Evolutionary conservation across 2,888 invertebrate species (phyloP).

Genomic region (Myopa tessellatipennis): DNA sequence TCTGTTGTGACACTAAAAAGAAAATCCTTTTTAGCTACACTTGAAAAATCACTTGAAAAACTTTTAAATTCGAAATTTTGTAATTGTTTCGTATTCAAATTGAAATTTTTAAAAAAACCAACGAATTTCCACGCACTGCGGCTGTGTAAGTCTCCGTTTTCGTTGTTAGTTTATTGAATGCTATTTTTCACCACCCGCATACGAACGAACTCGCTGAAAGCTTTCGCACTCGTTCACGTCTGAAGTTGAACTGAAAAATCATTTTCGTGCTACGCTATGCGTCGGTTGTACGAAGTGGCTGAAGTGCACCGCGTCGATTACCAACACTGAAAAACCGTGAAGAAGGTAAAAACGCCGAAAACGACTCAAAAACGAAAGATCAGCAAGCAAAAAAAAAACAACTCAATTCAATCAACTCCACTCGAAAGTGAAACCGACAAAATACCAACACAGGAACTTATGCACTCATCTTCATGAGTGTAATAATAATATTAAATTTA

Average conservation of each 20-base stretch:
- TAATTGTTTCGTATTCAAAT: neutral
- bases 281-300: constrained; percentile 5
- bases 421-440: too few species aligned
- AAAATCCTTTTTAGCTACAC: constrained; percentile 3
- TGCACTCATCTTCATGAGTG: too few species aligned
- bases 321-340: too few species aligned
- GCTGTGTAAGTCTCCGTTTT: neutral
- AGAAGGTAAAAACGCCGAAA: too few species aligned
- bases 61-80: neutral
- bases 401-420: too few species aligned
- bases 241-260: constrained; percentile 60
- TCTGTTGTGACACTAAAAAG: neutral
- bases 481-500: too few species aligned
- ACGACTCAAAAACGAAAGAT: too few species aligned
- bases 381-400: too few species aligned
- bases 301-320: too few species aligned
- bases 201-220: constrained; percentile 51
- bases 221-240: constrained; percentile 66
- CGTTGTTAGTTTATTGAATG: neutral
- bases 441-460: too few species aligned
- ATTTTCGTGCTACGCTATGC: constrained; percentile 24
- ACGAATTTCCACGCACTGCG: constrained; percentile 15
- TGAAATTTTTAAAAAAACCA: constrained; percentile 3
- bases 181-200: constrained; percentile 51
- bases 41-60: neutral